These are phyloP conservation scores for Epsilonema sp. DNA, from an alignment of 2,888 invertebrate genomes.

Conservation along the genomic window DNA sequence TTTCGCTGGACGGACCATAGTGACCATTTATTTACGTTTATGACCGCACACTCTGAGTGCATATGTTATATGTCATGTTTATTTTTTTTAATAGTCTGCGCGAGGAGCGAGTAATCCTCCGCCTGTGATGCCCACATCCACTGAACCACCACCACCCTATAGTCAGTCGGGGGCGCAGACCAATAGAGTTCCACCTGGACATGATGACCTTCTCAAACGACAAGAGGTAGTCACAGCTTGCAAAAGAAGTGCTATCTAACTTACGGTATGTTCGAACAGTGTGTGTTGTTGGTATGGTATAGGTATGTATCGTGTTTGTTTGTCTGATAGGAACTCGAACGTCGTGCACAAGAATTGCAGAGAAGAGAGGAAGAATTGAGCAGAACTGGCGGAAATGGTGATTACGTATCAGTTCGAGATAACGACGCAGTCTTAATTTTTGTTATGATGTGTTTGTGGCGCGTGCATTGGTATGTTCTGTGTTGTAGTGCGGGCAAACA, in stretches of 20 bases:
- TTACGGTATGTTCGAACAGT: neutral
- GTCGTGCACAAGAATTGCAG: conserved; percentile 69
- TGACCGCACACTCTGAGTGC: too few species aligned
- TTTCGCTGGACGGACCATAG: too few species aligned
- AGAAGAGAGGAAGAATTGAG: conserved; percentile 66
- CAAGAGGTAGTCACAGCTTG: conserved; percentile 27
- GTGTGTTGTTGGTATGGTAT: neutral
- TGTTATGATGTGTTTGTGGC: neutral
- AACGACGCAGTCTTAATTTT: neutral
- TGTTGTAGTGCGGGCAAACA: conserved; percentile 52
- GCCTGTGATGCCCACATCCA: conserved; percentile 22
- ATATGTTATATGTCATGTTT: too few species aligned
- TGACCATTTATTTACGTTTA: too few species aligned
- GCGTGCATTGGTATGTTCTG: conserved; percentile 7
- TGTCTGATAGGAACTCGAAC: conserved; percentile 60
- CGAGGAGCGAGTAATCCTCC: conserved; percentile 40
- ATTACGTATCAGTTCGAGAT: neutral
- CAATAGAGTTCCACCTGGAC: conserved; percentile 28
- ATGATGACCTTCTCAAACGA: conserved; percentile 29
- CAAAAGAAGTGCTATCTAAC: conserved; percentile 7
- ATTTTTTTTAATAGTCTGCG: too few species aligned
- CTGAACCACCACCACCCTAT: conserved; percentile 43
- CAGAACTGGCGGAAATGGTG: conserved; percentile 37
- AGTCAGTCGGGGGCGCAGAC: conserved; percentile 40
- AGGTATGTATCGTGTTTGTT: conserved; percentile 9